These are phyloP conservation scores for Apodemus speciosus DNA, from an alignment of 2,113 vertebrate species.

Conservation along the genomic window DNA sequence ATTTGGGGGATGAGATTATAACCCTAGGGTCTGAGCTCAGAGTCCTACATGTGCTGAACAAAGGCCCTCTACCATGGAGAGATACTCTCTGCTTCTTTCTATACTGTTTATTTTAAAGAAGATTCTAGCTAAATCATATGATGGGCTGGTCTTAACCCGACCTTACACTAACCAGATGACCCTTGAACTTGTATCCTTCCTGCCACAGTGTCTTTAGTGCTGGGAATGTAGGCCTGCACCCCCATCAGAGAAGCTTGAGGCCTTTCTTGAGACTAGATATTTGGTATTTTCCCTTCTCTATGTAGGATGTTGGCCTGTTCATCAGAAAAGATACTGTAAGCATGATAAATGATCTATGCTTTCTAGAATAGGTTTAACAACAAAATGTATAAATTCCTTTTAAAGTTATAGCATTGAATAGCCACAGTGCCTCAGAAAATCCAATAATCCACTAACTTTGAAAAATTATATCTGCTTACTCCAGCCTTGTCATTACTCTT, in stretches of 20 bases:
- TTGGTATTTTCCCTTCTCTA: background rate
- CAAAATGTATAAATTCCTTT: conserved; percentile 21
- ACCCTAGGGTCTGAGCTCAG: background rate
- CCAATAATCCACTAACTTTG: background rate
- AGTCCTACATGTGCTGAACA: too few species aligned
- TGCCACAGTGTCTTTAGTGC: background rate
- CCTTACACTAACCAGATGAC: background rate
- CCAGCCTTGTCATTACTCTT: background rate
- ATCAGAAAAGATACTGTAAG: conserved; percentile 18
- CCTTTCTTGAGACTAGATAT: background rate
- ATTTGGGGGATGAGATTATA: background rate
- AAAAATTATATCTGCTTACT: background rate
- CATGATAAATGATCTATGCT: conserved; percentile 15
- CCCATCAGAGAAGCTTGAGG: background rate
- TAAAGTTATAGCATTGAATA: conserved; percentile 30
- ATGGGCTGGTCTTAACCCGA: background rate
- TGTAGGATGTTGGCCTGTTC: background rate
- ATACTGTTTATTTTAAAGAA: background rate
- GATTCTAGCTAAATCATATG: background rate
- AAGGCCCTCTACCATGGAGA: background rate
- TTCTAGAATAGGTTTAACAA: conserved; percentile 17
- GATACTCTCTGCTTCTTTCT: background rate
- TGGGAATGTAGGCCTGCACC: background rate
- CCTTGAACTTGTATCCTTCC: background rate
- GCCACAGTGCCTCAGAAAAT: conserved; percentile 52